Evolutionary conservation across 2,888 invertebrate genomes (phyloP), one percentile per base, ranked within the genome.

Genomic region (Acleris literana): DNA sequence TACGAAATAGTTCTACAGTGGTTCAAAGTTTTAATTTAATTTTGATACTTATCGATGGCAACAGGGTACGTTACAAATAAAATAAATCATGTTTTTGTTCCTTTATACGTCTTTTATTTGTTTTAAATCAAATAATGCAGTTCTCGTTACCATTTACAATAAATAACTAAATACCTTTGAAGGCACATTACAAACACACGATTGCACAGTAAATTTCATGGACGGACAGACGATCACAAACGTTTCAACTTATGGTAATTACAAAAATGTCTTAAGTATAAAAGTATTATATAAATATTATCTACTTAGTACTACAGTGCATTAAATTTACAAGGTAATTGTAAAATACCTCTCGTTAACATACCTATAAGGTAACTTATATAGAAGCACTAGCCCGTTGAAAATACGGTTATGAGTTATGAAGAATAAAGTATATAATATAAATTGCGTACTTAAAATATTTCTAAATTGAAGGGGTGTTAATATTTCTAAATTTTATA

Each of bases 211-310:
- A n/a, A n/a, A n/a, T n/a, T 64, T 74, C 54, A 77, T 83, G 89
- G 90, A 89, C 89, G 90, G 89, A 86, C 85, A 79, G 62, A 87
- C 88, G 72, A 86, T 89, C 87, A 90, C 88, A 88, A 86, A 87
- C 82, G 81, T 76, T 78, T 69, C 68, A 56, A 63, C 57, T 67
- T 65, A 74, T 20, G 11, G 57, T 67, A 39, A 66, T 22, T 67
- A 73, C n/a, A 64, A 55, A 56, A 65, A 20, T 46, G 17, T 20
- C 44, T 7, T 59, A 54, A 46, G 13, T 53, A 18, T 5, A 49
- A 55, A 53, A 48, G 16, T 43, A 44, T 6, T 39, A 51, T 39
- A 56, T 20, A 33, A 51, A 33, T 16, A 52, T n/a, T 18, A 44
- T 46, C 18, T 44, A 60, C 55, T 22, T 54, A 54, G 33, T 54